These are phyloP conservation scores for Conus betulinus DNA, from an alignment of 1,140 invertebrate species.

Conservation along the genomic window DNA sequence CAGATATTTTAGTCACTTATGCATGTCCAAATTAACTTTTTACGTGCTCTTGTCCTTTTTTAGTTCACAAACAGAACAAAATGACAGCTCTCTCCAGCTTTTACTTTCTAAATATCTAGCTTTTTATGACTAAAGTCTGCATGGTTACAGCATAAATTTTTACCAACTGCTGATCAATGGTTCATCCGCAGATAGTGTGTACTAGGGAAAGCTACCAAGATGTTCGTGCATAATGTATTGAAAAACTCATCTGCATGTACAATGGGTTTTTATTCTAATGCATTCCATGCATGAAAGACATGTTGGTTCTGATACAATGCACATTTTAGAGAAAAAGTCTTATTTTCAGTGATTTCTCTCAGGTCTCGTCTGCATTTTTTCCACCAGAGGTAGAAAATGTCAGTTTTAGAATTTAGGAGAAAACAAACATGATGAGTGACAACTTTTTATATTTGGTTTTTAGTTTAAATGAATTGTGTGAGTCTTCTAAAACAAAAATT, in stretches of 20 bases:
- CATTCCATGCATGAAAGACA: not conserved
- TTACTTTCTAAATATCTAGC: not conserved
- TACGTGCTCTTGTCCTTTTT: not conserved
- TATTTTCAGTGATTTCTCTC: not conserved
- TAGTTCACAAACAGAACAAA: not conserved
- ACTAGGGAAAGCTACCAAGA: not conserved
- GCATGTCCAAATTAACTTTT: not conserved
- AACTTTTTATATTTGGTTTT: conserved; percentile 3
- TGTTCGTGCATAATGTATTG: not conserved
- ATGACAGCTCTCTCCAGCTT: not conserved
- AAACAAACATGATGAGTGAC: not conserved
- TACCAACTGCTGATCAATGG: not conserved
- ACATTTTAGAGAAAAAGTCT: not conserved
- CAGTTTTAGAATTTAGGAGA: not conserved
- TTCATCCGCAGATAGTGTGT: not conserved
- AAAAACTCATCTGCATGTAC: not conserved
- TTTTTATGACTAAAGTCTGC: not conserved
- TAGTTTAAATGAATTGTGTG: not conserved
- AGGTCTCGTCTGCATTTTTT: not conserved
- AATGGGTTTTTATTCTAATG: not conserved
- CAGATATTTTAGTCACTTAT: not conserved
- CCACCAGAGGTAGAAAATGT: not conserved
- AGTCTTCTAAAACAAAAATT: not conserved
- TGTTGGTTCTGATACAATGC: not conserved
- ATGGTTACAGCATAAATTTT: conserved; percentile 14